Percentiles rank a stretch among this genome's conserved stretches.
Evolutionary conservation across 2,888 invertebrate genomes (phyloP).

Genomic region (Dasypogon diadema): DNA sequence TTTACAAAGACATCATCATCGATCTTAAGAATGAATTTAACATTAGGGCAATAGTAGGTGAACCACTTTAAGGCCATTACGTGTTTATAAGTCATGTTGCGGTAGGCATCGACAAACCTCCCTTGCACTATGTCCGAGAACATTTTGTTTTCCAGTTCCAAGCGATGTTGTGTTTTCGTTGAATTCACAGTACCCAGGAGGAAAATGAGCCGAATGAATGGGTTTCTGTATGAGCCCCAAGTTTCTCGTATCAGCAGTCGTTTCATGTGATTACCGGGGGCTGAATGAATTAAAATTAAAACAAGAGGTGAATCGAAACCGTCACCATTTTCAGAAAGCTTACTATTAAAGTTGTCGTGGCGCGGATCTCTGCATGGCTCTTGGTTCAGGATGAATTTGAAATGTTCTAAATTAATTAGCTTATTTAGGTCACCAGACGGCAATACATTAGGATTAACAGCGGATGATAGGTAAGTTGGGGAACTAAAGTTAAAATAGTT

Average conservation of each 20-base stretch:
- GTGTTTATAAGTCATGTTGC: slow-evolving; percentile 88
- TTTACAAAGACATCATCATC: slow-evolving; percentile 85
- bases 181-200: slow-evolving; percentile 73
- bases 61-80: slow-evolving; percentile 86
- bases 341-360: slow-evolving; percentile 16
- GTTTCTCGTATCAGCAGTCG: slow-evolving; percentile 78
- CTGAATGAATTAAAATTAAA: slow-evolving; percentile 77
- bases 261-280: slow-evolving; percentile 75
- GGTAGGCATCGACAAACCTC: slow-evolving; percentile 80
- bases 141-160: slow-evolving; percentile 71
- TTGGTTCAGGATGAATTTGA: slow-evolving; percentile 74
- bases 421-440: slow-evolving; percentile 63
- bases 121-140: slow-evolving; percentile 82
- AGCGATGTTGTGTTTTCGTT: slow-evolving; percentile 62
- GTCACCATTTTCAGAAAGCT: slow-evolving; percentile 61
- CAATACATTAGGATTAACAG: slow-evolving; percentile 56
- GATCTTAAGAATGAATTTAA: slow-evolving; percentile 78
- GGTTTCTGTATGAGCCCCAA: slow-evolving; percentile 74
- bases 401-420: slow-evolving; percentile 74
- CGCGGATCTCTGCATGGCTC: slow-evolving; percentile 68
- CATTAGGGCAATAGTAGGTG: slow-evolving; percentile 76
- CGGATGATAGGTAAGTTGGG: neutral
- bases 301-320: slow-evolving; percentile 69
- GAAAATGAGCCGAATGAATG: slow-evolving; percentile 74
- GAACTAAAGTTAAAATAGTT: slow-evolving; percentile 42